Base-by-base conservation (phyloP, 2,113 vertebrate species). In the Onychostruthus taczanowskii region DNA sequence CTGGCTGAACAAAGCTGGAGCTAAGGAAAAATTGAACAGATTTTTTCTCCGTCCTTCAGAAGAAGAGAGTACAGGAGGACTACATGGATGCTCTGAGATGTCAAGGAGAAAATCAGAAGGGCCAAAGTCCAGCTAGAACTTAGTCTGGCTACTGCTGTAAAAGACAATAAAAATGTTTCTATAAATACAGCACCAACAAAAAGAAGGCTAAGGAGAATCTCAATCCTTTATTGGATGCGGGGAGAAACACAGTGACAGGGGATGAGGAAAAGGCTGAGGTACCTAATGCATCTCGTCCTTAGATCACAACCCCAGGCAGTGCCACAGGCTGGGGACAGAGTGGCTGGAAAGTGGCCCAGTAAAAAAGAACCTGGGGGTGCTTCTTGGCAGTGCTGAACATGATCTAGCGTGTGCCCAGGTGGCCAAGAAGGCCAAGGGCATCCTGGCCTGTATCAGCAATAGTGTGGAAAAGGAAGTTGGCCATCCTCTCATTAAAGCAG, bases 331-430 rank as follows among this genome's bases (percentile, higher is more conserved):
- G 30, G 47, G 44, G 28, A 3, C 8, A 66, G 44, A 72, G 33
- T 7, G 52, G 6, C 46, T 66, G 59, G 33, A 17, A 64, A 59
- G 21, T 3, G 9, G 21, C 17, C 9, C 17, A 28, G 31, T 0
- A 0, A 7, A 24, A 68, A 64, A 76, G 12, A 28, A 39, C 7
- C 17, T 39, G 16, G 3, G 19, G 31, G 4, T 62, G 41, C 8
- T 41, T 31, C 10, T 8, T 3, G 17, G 15, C 33, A 69, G 15
- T 1, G 3, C 27, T 49, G 43, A 49, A 62, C 3, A 4, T 7
- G 9, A n/a, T 8, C 41, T 19, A 30, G 16, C 0, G 0, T 6
- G 20, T 7, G 21, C 2, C 55, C 47, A 69, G 41, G 53, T 43
- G 24, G 62, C 23, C 55, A 81, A 68, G 31, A 56, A 62, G 31